Percentiles rank a stretch among this genome's conserved stretches.
phyloP scores from a whole-genome alignment of 2,113 vertebrate species.

The Colistium nudipinnis region DNA sequence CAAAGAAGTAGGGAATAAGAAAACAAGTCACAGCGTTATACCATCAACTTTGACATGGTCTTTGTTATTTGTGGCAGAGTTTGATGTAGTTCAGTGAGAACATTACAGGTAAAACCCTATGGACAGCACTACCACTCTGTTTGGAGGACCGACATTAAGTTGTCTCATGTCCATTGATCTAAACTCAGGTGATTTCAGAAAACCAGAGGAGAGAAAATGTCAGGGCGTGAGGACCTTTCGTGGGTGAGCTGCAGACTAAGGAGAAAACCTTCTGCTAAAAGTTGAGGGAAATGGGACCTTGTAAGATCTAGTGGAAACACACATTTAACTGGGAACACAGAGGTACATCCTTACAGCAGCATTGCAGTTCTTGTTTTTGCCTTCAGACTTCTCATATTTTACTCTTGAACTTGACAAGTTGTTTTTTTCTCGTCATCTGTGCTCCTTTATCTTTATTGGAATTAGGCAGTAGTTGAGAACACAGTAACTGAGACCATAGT shows the following conservation, averaged over 20 bases:
- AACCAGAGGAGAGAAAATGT: not conserved
- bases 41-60: not conserved
- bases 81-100: conserved; percentile 1
- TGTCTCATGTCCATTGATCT: not conserved
- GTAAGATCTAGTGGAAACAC: not conserved
- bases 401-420: not conserved
- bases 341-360: not conserved
- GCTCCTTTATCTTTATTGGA: not conserved
- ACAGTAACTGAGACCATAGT: not conserved
- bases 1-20: conserved; percentile 22
- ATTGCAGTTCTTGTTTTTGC: not conserved
- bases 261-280: conserved; percentile 2
- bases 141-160: not conserved
- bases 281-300: not conserved
- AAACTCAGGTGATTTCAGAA: not conserved
- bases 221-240: not conserved
- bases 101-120: not conserved
- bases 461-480: no score
- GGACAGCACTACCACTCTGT: not conserved
- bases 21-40: conserved; percentile 38
- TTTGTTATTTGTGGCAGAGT: conserved; percentile 14
- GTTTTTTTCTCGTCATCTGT: not conserved
- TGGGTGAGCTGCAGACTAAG: not conserved
- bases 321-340: conserved; percentile 6
- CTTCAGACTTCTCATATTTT: not conserved